Evolutionary conservation across 2,797 vertebrate species (phyloP).

Genomic region (Trichosurus vulpecula): DNA sequence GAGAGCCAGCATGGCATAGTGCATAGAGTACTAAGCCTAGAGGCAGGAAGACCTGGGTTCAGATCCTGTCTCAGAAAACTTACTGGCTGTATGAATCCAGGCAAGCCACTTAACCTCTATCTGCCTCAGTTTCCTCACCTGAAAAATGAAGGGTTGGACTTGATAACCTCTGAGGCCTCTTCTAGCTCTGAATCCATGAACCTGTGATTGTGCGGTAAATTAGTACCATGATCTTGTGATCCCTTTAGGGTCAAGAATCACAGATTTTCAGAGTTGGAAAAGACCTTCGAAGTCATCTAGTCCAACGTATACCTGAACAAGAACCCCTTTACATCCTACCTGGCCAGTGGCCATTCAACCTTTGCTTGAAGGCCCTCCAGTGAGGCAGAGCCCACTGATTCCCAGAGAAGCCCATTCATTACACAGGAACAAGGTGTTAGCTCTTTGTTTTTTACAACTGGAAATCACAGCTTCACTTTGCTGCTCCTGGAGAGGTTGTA

Average conservation of each 20-base stretch:
- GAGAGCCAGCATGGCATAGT: neutral
- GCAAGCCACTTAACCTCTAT: neutral
- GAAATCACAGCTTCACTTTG: neutral
- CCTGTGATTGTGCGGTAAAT: neutral
- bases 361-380: neutral
- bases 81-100: neutral
- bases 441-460: neutral
- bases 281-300: neutral
- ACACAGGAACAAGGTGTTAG: neutral
- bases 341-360: neutral
- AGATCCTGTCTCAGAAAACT: neutral
- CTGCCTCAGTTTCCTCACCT: neutral
- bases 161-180: neutral
- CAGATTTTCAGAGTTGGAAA: neutral
- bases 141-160: neutral
- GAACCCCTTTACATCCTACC: neutral
- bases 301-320: neutral
- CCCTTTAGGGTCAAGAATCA: neutral
- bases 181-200: neutral
- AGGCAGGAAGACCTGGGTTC: neutral
- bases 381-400: neutral
- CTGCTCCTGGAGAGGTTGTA: neutral
- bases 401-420: neutral
- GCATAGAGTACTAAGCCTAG: neutral
- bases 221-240: neutral